Conservation (phyloP, 1,140 invertebrate genomes). For the Goniozus legneri region DNA sequence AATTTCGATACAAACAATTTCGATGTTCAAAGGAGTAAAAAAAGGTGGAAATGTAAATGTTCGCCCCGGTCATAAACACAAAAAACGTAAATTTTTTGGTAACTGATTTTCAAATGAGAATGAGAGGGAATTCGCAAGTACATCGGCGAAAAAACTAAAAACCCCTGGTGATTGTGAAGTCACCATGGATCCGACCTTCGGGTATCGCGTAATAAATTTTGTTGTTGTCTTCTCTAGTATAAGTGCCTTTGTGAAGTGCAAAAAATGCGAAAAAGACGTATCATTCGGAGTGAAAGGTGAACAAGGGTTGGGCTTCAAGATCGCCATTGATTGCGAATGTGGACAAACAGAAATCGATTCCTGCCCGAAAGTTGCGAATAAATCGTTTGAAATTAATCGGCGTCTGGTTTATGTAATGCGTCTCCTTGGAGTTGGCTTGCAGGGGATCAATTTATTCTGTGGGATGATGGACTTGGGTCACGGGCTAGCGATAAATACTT, state of each 20-base stretch:
- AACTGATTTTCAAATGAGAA: conserved; percentile 7
- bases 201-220: conserved; percentile 9
- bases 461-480: neutral
- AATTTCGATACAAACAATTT: too few species aligned
- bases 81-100: conserved; percentile 8
- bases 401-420: neutral
- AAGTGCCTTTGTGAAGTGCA: conserved; percentile 10
- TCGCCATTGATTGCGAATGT: neutral
- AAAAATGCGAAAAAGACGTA: conserved; percentile 7
- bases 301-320: conserved; percentile 10
- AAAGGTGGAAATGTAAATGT: neutral
- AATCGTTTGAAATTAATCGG: neutral
- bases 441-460: neutral
- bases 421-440: neutral
- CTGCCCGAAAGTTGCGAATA: neutral
- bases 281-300: conserved; percentile 6
- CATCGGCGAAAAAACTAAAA: conserved; percentile 14
- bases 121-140: conserved; percentile 9
- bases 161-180: conserved; percentile 1
- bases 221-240: conserved; percentile 5
- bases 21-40: neutral
- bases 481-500: neutral
- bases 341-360: neutral
- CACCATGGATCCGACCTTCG: conserved; percentile 2
- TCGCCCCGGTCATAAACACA: neutral